Conservation (phyloP, 2,888 invertebrate genomes). For the Tiliacea citrago region DNA sequence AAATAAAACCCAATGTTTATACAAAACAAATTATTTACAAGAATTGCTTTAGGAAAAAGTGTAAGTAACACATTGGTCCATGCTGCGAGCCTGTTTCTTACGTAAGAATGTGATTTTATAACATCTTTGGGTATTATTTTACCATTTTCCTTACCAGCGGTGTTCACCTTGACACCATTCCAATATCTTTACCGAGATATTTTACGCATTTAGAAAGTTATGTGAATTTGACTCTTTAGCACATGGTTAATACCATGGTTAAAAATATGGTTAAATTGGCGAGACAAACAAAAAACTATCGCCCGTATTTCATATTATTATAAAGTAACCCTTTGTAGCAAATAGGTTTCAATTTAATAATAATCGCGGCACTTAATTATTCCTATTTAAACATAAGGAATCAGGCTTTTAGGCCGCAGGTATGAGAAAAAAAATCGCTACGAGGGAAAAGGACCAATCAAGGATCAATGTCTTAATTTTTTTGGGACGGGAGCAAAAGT, state of each 20-base stretch:
- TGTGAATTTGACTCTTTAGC: background rate
- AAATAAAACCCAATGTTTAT: constrained; percentile 16
- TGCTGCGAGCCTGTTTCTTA: constrained; percentile 25
- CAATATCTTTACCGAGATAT: background rate
- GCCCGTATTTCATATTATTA: background rate
- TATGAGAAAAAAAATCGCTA: no score
- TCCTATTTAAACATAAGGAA: constrained; percentile 22
- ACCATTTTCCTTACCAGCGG: constrained; percentile 34
- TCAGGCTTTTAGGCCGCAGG: background rate
- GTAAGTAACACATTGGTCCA: constrained; percentile 19
- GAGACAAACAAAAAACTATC: constrained; percentile 8
- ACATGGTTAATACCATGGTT: no score
- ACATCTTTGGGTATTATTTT: constrained; percentile 10
- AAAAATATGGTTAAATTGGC: no score
- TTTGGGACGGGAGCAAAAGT: background rate
- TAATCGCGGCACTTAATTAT: constrained; percentile 16
- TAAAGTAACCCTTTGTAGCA: constrained; percentile 14
- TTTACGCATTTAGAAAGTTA: constrained; percentile 15
- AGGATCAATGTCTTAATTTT: background rate
- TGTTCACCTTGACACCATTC: constrained; percentile 33
- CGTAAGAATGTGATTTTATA: constrained; percentile 17
- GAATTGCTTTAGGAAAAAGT: constrained; percentile 50
- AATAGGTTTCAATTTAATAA: constrained; percentile 23
- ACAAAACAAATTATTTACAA: constrained; percentile 11
- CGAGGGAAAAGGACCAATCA: no score